phyloP scores from a whole-genome alignment of 2,888 invertebrate genomes.

The Mactromeris polynyma region DNA sequence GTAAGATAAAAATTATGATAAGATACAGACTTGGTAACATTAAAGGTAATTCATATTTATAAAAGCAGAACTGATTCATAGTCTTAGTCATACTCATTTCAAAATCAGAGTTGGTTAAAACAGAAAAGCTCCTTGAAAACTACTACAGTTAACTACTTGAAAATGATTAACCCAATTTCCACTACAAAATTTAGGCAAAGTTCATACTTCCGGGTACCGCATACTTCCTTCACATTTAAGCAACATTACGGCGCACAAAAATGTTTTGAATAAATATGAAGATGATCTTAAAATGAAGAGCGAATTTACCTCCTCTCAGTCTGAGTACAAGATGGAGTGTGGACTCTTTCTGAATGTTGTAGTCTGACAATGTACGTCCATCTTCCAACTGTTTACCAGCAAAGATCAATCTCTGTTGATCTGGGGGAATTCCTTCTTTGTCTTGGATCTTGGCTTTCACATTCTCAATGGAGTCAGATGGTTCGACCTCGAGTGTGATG shows the following conservation, averaged over 20 bases:
- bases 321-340: constrained; percentile 52
- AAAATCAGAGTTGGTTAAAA: no score
- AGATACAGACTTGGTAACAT: no score
- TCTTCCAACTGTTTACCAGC: constrained; percentile 98
- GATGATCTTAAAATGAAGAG: background rate
- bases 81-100: no score
- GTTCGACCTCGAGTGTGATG: constrained; percentile 89
- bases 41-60: no score
- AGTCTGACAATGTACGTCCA: constrained; percentile 96
- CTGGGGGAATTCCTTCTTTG: constrained; percentile 90
- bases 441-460: constrained; percentile 91
- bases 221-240: constrained; percentile 72
- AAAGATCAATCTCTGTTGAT: constrained; percentile 96
- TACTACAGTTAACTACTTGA: no score
- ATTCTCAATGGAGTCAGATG: constrained; percentile 97
- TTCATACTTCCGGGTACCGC: no score
- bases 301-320: constrained; percentile 45
- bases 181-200: no score
- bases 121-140: no score
- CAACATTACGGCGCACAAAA: no score
- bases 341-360: constrained; percentile 95
- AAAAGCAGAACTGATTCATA: no score
- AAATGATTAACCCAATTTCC: no score
- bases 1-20: constrained; percentile 88
- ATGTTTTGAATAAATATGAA: no score